These are phyloP conservation scores for Coronaproctus castanopsis DNA, from an alignment of 2,888 invertebrate species.

Conservation along the genomic window DNA sequence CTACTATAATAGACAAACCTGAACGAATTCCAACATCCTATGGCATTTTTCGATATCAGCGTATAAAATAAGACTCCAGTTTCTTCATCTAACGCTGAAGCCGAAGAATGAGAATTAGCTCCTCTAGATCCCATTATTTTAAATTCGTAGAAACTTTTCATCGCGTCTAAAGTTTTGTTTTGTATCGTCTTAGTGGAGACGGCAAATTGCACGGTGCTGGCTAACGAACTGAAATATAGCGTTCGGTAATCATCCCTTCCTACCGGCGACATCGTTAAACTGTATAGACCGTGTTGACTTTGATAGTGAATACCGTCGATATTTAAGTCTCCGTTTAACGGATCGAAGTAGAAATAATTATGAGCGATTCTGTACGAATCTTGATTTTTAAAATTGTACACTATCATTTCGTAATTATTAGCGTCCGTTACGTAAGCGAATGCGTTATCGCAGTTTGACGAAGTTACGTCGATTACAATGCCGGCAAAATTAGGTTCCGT, in stretches of 20 bases:
- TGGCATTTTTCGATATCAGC: slow-evolving; percentile 50
- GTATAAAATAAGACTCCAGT: slow-evolving; percentile 54
- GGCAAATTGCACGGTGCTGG: slow-evolving; percentile 56
- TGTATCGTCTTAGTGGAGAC: slow-evolving; percentile 39
- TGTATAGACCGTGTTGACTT: slow-evolving; percentile 65
- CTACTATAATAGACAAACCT: slow-evolving; percentile 18
- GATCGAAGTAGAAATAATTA: slow-evolving; percentile 52
- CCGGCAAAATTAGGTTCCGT: slow-evolving; percentile 59
- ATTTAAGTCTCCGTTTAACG: slow-evolving; percentile 43
- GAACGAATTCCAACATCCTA: slow-evolving; percentile 57
- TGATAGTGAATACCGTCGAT: slow-evolving; percentile 38
- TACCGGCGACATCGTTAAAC: slow-evolving; percentile 43
- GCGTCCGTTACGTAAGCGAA: slow-evolving; percentile 54
- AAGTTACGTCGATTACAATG: slow-evolving; percentile 49
- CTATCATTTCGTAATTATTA: slow-evolving; percentile 48
- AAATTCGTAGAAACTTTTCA: slow-evolving; percentile 47
- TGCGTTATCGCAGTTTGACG: slow-evolving; percentile 49
- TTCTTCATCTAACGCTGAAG: slow-evolving; percentile 45
- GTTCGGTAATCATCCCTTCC: slow-evolving; percentile 31
- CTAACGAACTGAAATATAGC: slow-evolving; percentile 60
- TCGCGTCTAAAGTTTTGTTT: slow-evolving; percentile 42
- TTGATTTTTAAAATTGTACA: slow-evolving; percentile 50
- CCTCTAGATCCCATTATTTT: slow-evolving; percentile 59
- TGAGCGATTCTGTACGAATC: slow-evolving; percentile 58
- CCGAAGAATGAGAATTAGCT: slow-evolving; percentile 46